Conservation (phyloP, 92 coral and sea anemone species). For the Heliopora coerulea region DNA sequence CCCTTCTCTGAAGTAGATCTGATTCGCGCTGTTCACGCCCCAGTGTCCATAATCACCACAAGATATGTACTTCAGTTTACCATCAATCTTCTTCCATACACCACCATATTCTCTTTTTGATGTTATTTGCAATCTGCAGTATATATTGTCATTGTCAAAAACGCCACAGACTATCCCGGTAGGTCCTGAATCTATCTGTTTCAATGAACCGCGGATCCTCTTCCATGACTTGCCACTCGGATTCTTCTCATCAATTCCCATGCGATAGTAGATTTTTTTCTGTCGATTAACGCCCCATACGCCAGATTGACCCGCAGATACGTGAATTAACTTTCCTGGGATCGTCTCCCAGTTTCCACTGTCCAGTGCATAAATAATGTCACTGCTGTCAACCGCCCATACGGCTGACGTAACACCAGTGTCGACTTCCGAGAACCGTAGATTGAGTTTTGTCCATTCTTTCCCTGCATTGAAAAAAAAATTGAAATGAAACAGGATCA, state of each 20-base stretch:
- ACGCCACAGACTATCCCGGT: conserved; percentile 51
- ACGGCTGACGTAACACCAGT: conserved; percentile 22
- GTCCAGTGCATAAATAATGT: background rate
- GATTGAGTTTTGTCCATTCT: background rate
- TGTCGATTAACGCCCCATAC: conserved; percentile 14
- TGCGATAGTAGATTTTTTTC: background rate
- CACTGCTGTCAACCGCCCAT: conserved; percentile 17
- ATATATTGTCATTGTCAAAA: conserved; percentile 21
- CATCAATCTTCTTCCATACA: background rate
- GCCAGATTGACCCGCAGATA: conserved; percentile 16
- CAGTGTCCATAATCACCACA: conserved; percentile 22
- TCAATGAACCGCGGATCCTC: conserved; percentile 5
- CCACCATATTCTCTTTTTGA: background rate
- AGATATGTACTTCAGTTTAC: conserved; percentile 24
- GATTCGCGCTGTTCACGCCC: conserved; percentile 5
- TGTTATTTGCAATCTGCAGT: conserved; percentile 26
- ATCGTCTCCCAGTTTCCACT: background rate
- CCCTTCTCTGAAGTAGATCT: conserved; percentile 29
- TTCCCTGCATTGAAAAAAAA: too few species aligned
- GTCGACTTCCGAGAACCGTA: conserved; percentile 18
- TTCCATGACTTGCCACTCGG: conserved; percentile 19
- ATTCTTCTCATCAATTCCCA: background rate
- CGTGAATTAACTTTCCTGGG: conserved; percentile 12
- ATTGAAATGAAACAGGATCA: too few species aligned
- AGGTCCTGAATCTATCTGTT: conserved; percentile 49